Percentiles rank a stretch among this genome's conserved stretches.
Conservation (phyloP, 2,797 vertebrate species). For the Smutsia temminckii region DNA sequence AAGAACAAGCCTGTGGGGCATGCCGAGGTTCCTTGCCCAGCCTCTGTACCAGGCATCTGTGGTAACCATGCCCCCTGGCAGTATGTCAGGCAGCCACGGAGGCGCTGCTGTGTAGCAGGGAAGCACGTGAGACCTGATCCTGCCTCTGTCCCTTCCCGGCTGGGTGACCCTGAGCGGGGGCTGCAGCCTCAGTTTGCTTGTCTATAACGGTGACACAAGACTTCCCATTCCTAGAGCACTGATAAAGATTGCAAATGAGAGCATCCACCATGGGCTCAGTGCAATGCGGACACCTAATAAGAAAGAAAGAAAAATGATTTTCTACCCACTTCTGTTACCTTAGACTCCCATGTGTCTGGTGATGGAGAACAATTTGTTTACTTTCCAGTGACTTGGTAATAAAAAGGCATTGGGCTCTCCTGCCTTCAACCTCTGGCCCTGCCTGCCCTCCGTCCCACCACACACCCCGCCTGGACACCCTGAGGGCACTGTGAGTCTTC, state of each 20-base stretch:
- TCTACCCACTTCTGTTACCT: neutral
- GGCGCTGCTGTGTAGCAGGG: rapidly evolving
- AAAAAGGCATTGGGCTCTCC: neutral
- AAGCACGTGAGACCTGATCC: rapidly evolving
- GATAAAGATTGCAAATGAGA: neutral
- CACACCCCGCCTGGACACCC: neutral
- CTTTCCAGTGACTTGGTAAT: neutral
- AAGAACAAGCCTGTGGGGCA: neutral
- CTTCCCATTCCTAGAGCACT: neutral
- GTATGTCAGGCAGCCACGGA: neutral
- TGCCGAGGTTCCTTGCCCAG: neutral
- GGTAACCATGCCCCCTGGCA: neutral
- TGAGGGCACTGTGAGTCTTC: neutral
- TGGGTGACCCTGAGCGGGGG: neutral
- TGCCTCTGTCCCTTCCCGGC: neutral
- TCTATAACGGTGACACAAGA: neutral
- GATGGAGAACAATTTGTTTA: neutral
- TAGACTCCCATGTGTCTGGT: neutral
- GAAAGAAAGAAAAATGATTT: neutral
- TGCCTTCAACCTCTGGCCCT: neutral
- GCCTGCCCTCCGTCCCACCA: neutral
- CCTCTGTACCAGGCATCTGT: neutral
- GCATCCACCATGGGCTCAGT: neutral
- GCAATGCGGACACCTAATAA: neutral
- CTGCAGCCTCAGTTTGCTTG: neutral